Evolutionary conservation across 2,888 invertebrate genomes (phyloP).

Genomic region (Allacma fusca): DNA sequence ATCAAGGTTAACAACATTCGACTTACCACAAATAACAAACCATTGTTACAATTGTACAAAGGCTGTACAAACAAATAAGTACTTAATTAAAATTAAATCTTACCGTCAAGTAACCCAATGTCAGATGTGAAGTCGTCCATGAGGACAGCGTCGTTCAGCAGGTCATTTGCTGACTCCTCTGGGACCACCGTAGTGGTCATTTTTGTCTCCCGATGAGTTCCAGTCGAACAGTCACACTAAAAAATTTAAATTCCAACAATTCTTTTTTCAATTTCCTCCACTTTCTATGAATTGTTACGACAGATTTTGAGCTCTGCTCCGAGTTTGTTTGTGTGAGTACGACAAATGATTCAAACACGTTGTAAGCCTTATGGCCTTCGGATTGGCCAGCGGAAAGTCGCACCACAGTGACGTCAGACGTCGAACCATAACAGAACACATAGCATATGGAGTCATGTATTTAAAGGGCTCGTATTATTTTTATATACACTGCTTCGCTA

Average conservation of each 20-base stretch:
- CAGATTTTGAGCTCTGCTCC: background rate
- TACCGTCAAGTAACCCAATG: conserved; percentile 56
- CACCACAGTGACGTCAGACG: conserved; percentile 33
- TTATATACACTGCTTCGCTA: too few species aligned
- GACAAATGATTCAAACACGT: conserved; percentile 1
- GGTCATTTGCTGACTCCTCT: conserved; percentile 40
- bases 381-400: conserved; percentile 21
- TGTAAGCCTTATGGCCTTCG: background rate
- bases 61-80: background rate
- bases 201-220: background rate
- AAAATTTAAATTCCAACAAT: background rate
- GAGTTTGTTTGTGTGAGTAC: background rate
- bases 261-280: background rate
- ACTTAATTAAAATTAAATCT: background rate
- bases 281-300: too few species aligned
- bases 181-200: conserved; percentile 37
- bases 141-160: conserved; percentile 49
- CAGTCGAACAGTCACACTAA: too few species aligned
- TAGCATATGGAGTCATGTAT: background rate
- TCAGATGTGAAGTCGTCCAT: conserved; percentile 57
- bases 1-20: too few species aligned
- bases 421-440: conserved; percentile 2
- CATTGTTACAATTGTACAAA: background rate
- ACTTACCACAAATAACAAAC: too few species aligned
- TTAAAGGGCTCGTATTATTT: background rate